Evolutionary conservation across 2,113 vertebrate species (phyloP).

Genomic region (Grus americana): DNA sequence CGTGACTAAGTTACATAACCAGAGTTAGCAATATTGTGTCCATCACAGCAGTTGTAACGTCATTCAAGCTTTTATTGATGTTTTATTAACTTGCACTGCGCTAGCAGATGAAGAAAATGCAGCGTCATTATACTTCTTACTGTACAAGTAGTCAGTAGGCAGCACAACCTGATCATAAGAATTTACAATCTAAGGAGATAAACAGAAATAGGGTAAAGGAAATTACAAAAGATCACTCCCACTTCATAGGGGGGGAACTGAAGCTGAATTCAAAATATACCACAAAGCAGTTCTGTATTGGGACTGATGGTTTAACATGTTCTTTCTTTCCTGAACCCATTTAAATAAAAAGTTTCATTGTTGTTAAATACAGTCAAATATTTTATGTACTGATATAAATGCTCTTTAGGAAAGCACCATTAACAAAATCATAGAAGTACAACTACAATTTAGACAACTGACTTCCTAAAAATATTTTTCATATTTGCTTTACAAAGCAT

Average conservation of each 20-base stretch:
- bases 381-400: neutral
- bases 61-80: neutral
- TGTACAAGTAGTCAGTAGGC: neutral
- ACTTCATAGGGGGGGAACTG: neutral
- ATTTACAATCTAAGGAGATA: neutral
- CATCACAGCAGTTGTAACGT: neutral
- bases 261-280: neutral
- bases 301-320: neutral
- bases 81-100: neutral
- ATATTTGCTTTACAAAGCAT: slow-evolving; percentile 24
- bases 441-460: neutral
- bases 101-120: neutral
- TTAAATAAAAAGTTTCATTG: neutral
- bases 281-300: neutral
- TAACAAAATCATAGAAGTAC: neutral
- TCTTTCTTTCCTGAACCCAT: neutral
- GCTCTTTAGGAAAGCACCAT: neutral
- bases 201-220: neutral
- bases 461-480: neutral
- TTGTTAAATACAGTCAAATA: neutral
- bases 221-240: neutral
- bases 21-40: neutral
- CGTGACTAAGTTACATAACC: neutral
- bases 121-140: neutral
- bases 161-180: neutral